Evolutionary conservation across 1,140 invertebrate species (phyloP), one percentile per base, ranked within the genome.

Genomic region (Drosophila yakuba): DNA sequence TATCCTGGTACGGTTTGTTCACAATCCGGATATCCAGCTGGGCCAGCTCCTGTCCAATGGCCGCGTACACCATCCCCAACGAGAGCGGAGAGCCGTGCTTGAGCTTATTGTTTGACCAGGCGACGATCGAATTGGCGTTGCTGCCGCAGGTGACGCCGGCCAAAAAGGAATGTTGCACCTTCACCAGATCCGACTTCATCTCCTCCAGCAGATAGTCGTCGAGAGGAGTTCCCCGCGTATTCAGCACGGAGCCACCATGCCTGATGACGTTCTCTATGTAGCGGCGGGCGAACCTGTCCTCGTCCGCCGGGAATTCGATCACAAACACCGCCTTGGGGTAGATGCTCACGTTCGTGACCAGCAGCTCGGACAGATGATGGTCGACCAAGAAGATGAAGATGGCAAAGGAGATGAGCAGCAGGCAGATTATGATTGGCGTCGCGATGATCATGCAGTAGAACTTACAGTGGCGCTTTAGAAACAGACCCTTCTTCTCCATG

Each of bases 81-180:
- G 95, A 91, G 4, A 95, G 93, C 0, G 94, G 94, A 3, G 95
- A 93, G 23, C 95, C 94, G 85, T 97, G 96, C 81, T 94, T 95
- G 0, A 96, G 93, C 39, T 94, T 94, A 71, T 94, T 94, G 68
- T 95, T 95, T 78, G 94, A 94, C 94, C 94, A 95, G 20, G 93
- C 93, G 1, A 47, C 38, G 5, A 94, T 92, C 8, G 79, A 85
- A 0, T 77, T 74, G 0, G 63, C 38, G 0, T 77, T 74, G 45
- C 93, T 91, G 8, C 44, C 14, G 12, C 52, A 15, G 0, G 94
- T 93, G 0, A 93, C 93, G 1, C 93, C 94, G 2, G 93, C 89
- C 23, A 95, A 78, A 58, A 93, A 93, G 28, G 93, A 28, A 0
- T 2, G 5, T 23, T 43, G 52, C 1, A 35, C 45, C 8, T 38